phyloP scores from a whole-genome alignment of 2,797 vertebrate genomes.

The Syngnathus rostellatus region DNA sequence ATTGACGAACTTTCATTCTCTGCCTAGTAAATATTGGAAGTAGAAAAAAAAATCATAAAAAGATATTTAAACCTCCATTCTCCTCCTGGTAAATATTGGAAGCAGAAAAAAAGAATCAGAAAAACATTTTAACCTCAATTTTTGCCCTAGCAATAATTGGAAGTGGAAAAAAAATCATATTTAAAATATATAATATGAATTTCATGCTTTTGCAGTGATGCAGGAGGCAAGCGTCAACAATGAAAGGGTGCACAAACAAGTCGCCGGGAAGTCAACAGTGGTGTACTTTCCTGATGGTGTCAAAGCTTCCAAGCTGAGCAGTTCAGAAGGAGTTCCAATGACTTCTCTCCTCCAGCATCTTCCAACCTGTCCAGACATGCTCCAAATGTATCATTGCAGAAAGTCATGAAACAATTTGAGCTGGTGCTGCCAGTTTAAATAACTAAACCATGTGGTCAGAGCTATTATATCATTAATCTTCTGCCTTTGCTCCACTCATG shows the following conservation, averaged over 20 bases:
- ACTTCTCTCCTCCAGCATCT: slow-evolving; percentile 56
- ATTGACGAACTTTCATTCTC: background rate
- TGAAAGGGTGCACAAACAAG: slow-evolving; percentile 48
- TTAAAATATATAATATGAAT: no score
- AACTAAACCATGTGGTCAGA: slow-evolving; percentile 73
- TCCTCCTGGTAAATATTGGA: background rate
- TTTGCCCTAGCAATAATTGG: no score
- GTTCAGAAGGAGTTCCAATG: slow-evolving; percentile 54
- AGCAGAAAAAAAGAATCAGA: background rate
- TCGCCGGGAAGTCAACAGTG: slow-evolving; percentile 49
- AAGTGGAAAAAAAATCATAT: no score
- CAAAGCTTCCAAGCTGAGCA: slow-evolving; percentile 57
- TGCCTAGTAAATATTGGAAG: background rate
- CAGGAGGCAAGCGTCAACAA: slow-evolving; percentile 14
- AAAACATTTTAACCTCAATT: no score
- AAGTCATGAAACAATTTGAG: slow-evolving; percentile 78
- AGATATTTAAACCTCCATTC: no score
- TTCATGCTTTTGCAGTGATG: background rate
- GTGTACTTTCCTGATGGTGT: slow-evolving; percentile 59
- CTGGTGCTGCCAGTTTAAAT: slow-evolving; percentile 78
- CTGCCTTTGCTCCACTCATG: slow-evolving; percentile 55
- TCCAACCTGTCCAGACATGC: slow-evolving; percentile 65
- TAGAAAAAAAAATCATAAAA: background rate
- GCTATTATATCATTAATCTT: slow-evolving; percentile 77
- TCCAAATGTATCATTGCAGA: slow-evolving; percentile 73